Base-by-base conservation (phyloP, 30 jellyfish, hydroid and myxozoan species). In the Nemopilema nomurai region DNA sequence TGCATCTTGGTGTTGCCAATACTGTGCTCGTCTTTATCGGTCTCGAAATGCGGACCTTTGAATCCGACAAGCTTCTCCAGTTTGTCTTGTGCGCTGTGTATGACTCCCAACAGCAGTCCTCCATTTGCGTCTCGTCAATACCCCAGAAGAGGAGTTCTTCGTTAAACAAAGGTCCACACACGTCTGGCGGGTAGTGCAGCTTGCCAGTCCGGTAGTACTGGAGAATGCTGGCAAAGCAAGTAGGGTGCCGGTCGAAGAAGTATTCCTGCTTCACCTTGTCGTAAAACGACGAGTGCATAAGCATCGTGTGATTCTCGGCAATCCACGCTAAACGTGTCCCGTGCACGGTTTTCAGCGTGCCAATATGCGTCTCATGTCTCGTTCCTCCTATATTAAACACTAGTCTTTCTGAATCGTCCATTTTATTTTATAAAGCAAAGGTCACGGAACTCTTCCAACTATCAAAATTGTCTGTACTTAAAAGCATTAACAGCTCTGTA, bases 101-200 rank as follows among this genome's bases (percentile, higher is more conserved):
- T 57, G 94, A 76, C 87, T 92, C 98, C 98, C 98, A 92, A 75
- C 98, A 92, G 82, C 98, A 92, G 83, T 94, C 92, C 49, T 86
- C 92, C 95, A 92, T 82, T 49, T 92, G 98, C 20, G 92, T 88
- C 74, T 92, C 98, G 70, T 92, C 98, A 18, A 92, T 74, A 30
- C 98, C 98, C 98, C 98, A 92, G 49, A 92, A 92, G 77, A 80
- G 51, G 64, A 92, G 51, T 53, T 92, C 98, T 71, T 80, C 90
- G 71, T 86, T 83, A 51, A 92, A 92, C 49, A 87, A 57, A 9
- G 98, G 96, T 18, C 98, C 98, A 87, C 98, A 92, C 49, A 92
- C 92, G 52, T 92, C 92, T n/a, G 93, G 74, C 23, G 98, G 98
- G 66, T 87, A 92, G 73, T 92, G 98, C 65, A 92, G 89, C 50